Evolutionary conservation across 2,888 invertebrate species (phyloP).

Genomic region (Orthonevra nobilis): DNA sequence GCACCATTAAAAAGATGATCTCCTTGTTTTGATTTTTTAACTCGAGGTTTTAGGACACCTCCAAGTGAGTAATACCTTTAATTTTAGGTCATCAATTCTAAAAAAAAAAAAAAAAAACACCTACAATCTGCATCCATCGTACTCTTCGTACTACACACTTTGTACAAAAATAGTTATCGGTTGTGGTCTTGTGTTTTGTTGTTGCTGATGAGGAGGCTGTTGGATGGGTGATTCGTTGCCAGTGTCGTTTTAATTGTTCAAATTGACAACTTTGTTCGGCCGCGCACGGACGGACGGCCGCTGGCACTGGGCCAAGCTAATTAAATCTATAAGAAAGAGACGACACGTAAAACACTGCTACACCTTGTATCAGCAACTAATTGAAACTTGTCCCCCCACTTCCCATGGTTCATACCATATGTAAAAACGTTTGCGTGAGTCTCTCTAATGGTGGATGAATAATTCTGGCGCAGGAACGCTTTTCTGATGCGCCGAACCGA

Average conservation of each 20-base stretch:
- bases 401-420: too few species aligned
- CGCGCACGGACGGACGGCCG: background rate
- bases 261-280: slow-evolving; percentile 66
- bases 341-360: background rate
- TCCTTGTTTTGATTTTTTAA: slow-evolving; percentile 33
- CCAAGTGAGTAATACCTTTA: slow-evolving; percentile 39
- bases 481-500: too few species aligned
- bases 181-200: too few species aligned
- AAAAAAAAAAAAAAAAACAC: slow-evolving; percentile 44
- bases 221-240: slow-evolving; percentile 46
- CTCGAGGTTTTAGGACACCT: background rate
- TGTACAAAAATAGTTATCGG: slow-evolving; percentile 39
- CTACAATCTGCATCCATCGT: slow-evolving; percentile 46
- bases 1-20: slow-evolving; percentile 12
- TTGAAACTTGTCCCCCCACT: slow-evolving; percentile 69
- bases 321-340: slow-evolving; percentile 41
- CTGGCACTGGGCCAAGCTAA: slow-evolving; percentile 66
- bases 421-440: slow-evolving; percentile 56
- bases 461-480: too few species aligned
- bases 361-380: slow-evolving; percentile 50
- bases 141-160: too few species aligned
- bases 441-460: slow-evolving; percentile 17
- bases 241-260: slow-evolving; percentile 66
- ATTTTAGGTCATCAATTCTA: slow-evolving; percentile 29
- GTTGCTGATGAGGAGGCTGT: too few species aligned